Evolutionary conservation across 2,797 vertebrate genomes (phyloP).

Genomic region (Cottoperca gobio): DNA sequence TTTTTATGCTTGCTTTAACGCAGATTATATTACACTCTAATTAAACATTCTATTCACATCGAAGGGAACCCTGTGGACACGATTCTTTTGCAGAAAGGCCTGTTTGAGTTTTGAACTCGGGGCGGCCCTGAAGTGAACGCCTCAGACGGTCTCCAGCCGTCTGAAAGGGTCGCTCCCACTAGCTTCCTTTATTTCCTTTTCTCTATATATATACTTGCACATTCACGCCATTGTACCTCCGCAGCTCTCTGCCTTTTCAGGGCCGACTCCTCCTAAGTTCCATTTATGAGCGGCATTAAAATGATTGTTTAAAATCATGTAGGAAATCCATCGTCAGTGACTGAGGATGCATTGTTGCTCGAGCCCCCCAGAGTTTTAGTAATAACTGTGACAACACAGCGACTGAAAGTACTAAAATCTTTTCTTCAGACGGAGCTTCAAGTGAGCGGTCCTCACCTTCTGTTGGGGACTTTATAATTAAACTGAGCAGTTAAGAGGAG

Average conservation of each 20-base stretch:
- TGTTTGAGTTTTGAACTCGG: slow-evolving; percentile 86
- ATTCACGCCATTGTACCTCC: slow-evolving; percentile 72
- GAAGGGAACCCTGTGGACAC: slow-evolving; percentile 83
- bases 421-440: slow-evolving; percentile 49
- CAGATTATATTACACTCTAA: slow-evolving; percentile 91
- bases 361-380: slow-evolving; percentile 56
- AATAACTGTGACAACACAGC: slow-evolving; percentile 74
- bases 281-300: slow-evolving; percentile 80
- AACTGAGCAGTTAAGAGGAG: slow-evolving; percentile 24
- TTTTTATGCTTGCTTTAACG: slow-evolving; percentile 89
- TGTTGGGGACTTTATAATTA: slow-evolving; percentile 50
- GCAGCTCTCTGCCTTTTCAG: slow-evolving; percentile 66
- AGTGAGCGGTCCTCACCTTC: slow-evolving; percentile 51
- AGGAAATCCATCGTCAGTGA: slow-evolving; percentile 74
- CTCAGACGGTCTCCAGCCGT: slow-evolving; percentile 83
- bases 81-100: slow-evolving; percentile 83
- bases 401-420: slow-evolving; percentile 57
- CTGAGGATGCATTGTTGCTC: slow-evolving; percentile 62
- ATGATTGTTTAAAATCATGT: slow-evolving; percentile 82
- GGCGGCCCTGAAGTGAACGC: slow-evolving; percentile 80
- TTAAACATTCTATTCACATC: slow-evolving; percentile 87
- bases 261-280: slow-evolving; percentile 73
- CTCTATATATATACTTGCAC: slow-evolving; percentile 52
- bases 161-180: slow-evolving; percentile 77
- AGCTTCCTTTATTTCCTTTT: slow-evolving; percentile 64